Evolutionary conservation across 1,140 invertebrate species (phyloP), one percentile per base, ranked within the genome.

Genomic region (Euwallacea fornicatus): DNA sequence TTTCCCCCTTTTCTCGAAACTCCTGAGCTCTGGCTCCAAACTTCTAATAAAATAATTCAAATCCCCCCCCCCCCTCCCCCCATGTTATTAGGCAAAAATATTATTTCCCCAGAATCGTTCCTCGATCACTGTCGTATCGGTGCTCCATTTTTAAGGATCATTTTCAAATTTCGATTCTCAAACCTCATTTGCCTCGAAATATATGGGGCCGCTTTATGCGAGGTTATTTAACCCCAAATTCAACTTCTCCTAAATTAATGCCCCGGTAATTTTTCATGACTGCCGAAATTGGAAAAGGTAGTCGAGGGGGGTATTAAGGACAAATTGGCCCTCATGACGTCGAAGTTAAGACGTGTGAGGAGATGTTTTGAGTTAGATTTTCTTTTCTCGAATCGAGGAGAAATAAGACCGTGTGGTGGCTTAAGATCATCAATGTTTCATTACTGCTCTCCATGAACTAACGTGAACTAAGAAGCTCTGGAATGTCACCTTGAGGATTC

Each of bases 61-160:
- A 33, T 33, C 21, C 4, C 21, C 21, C n/a, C n/a, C n/a, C n/a
- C n/a, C n/a, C n/a, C n/a, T n/a, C n/a, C n/a, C n/a, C 21, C 21
- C 21, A 33, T 33, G 21, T 33, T 33, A 33, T 33, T 33, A 33
- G 21, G 21, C 21, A 50, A 6, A 58, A 58, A 58, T 58, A 58
- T 58, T 21, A 58, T 58, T 58, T 58, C 16, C 46, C 9, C 4
- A 6, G 21, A 58, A 33, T 41, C n/a, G n/a, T 58, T 10, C 55
- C 16, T 58, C 55, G 9, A 58, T 58, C 55, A 58, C 55, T 58
- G 55, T 58, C 55, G 55, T 21, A 16, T 41, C 55, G 55, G 55
- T 42, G 42, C 50, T 54, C 64, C 47, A 66, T 66, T 66, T 66
- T 66, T 66, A 66, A 66, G 21, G 64, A 66, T 66, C 64, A 66